Evolutionary conservation across 53 echinoderm and acorn worm genomes (phyloP).

Genomic region (Echinometra lucunter): DNA sequence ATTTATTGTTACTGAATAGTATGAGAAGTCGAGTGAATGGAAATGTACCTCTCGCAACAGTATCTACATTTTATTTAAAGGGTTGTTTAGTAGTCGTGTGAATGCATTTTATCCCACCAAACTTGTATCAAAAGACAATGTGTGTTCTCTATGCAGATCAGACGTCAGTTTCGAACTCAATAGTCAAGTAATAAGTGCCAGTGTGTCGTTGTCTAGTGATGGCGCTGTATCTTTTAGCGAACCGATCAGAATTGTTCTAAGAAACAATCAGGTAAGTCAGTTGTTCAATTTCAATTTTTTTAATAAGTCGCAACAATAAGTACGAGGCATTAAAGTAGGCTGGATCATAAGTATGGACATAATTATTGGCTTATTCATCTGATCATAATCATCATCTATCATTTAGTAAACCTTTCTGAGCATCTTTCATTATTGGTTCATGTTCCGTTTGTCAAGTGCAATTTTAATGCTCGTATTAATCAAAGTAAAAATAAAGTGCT

Average conservation of each 20-base stretch:
- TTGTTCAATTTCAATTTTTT: too few relatives aligned
- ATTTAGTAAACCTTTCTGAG: too few relatives aligned
- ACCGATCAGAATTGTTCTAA: constrained; percentile 52
- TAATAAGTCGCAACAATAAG: too few relatives aligned
- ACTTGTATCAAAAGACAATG: too few relatives aligned
- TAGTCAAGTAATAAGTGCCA: constrained; percentile 58
- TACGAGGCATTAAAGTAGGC: background rate
- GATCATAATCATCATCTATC: too few relatives aligned
- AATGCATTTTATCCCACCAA: background rate
- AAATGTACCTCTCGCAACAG: background rate
- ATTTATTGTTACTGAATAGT: too few relatives aligned
- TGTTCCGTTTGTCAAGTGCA: too few relatives aligned
- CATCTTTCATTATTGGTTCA: too few relatives aligned
- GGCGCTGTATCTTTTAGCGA: constrained; percentile 18
- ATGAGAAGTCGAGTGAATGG: too few relatives aligned
- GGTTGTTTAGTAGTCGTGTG: background rate
- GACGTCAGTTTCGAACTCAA: constrained; percentile 2
- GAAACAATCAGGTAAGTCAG: constrained; percentile 34
- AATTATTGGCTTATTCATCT: too few relatives aligned
- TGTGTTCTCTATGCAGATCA: background rate
- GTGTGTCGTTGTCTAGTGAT: constrained; percentile 27
- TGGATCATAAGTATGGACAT: background rate
- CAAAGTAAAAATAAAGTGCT: too few relatives aligned
- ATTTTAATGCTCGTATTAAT: too few relatives aligned
- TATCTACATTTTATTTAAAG: background rate